Conservation (phyloP, 2,797 vertebrate genomes). For the Cygnus olor region DNA sequence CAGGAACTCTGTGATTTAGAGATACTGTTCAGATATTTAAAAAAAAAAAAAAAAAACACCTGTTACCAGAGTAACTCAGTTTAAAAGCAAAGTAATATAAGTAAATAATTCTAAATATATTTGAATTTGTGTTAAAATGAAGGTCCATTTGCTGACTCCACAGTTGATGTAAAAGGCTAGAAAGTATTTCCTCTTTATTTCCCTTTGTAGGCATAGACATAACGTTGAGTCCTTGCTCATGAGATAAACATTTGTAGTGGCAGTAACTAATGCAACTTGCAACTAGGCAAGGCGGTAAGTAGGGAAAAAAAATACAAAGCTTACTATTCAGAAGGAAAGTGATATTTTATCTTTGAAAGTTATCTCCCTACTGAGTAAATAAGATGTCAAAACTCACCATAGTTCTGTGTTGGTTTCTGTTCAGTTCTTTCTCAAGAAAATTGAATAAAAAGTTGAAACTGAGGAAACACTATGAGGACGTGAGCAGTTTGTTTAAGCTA, state of each 20-base stretch:
- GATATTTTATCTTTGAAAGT: not conserved
- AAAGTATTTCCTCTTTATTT: not conserved
- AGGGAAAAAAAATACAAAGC: not conserved
- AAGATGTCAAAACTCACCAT: not conserved
- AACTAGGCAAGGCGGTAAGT: not conserved
- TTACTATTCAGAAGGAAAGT: not conserved
- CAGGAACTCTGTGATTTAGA: not conserved
- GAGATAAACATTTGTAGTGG: not conserved
- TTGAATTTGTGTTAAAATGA: not conserved
- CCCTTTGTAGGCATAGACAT: not conserved
- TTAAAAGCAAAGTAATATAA: not conserved
- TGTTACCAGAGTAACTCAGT: not conserved
- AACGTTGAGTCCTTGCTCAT: not conserved
- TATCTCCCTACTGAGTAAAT: not conserved
- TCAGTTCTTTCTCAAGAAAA: not conserved
- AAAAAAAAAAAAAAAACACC: not conserved
- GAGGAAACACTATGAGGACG: not conserved
- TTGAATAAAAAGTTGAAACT: not conserved
- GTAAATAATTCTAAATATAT: not conserved
- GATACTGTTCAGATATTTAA: not conserved
- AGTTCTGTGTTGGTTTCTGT: not conserved
- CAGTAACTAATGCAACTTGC: constrained; percentile 5
- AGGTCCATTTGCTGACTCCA: not conserved
- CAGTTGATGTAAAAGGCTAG: not conserved
- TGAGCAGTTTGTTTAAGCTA: not conserved